phyloP scores from a whole-genome alignment of 2,113 vertebrate species.

The Cepphus grylle region DNA sequence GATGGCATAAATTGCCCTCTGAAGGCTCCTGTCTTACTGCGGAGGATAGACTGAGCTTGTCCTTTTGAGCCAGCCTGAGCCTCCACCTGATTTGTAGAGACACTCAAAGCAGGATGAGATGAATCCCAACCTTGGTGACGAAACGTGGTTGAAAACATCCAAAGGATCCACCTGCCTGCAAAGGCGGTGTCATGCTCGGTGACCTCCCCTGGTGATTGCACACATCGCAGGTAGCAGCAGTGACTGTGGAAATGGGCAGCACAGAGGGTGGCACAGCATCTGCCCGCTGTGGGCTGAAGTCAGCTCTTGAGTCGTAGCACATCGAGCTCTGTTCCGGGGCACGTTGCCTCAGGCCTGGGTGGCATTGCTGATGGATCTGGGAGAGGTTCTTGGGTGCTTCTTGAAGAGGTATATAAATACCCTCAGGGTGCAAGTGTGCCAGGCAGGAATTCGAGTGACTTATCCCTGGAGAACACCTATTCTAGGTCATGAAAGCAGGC shows the following conservation, averaged over 20 bases:
- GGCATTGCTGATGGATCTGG: not conserved
- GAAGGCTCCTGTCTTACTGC: not conserved
- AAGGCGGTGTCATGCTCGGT: too few species aligned
- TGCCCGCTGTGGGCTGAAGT: not conserved
- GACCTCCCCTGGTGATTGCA: not conserved
- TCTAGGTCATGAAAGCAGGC: not conserved
- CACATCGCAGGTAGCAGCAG: not conserved
- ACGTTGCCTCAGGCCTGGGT: not conserved
- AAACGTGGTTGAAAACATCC: not conserved
- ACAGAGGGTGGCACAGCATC: fast-evolving
- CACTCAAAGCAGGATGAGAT: not conserved
- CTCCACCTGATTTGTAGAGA: not conserved
- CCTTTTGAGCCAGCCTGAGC: not conserved
- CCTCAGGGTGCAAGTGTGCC: not conserved
- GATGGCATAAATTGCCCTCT: not conserved
- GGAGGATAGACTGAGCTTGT: not conserved
- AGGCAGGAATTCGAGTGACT: not conserved
- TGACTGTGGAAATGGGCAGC: not conserved
- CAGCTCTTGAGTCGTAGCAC: not conserved
- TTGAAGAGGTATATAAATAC: not conserved
- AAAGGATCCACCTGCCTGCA: not conserved
- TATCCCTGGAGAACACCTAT: not conserved
- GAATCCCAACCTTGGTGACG: not conserved
- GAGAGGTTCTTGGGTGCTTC: not conserved
- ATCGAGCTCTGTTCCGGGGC: not conserved